Percentiles rank a stretch among this genome's conserved stretches.
phyloP scores from a whole-genome alignment of 2,113 vertebrate genomes.

The Synchiropus splendidus region DNA sequence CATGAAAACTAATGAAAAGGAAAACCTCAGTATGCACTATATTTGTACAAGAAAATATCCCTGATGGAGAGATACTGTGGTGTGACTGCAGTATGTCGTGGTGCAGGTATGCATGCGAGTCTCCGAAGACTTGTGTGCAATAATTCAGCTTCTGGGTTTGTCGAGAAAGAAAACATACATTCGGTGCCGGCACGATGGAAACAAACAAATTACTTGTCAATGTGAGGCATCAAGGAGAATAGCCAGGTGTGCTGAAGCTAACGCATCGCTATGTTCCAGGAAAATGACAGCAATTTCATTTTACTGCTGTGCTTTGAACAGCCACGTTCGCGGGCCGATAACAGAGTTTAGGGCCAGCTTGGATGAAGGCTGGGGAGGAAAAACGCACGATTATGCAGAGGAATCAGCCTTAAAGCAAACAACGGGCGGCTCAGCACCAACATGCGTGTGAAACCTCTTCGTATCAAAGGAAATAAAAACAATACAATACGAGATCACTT shows the following conservation, averaged over 20 bases:
- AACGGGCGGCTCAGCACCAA: too few species aligned
- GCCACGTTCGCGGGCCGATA: background rate
- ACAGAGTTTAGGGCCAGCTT: background rate
- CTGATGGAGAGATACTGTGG: too few species aligned
- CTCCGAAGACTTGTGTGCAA: background rate
- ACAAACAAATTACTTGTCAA: conserved; percentile 11
- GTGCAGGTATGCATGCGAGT: background rate
- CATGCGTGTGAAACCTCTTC: too few species aligned
- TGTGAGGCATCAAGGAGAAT: conserved; percentile 1
- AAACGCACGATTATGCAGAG: background rate
- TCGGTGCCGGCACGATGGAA: background rate
- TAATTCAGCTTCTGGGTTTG: conserved; percentile 2
- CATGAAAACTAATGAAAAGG: conserved; percentile 1
- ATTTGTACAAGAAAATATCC: background rate
- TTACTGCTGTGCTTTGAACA: conserved; percentile 1
- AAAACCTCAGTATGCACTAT: conserved; percentile 1
- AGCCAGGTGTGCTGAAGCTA: background rate
- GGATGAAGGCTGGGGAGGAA: background rate
- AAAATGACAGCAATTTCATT: conserved; percentile 13
- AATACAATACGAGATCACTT: too few species aligned
- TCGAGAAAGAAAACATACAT: conserved; percentile 4
- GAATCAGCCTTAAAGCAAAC: too few species aligned
- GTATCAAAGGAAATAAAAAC: too few species aligned
- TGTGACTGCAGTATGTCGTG: background rate
- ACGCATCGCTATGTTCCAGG: conserved; percentile 1